These are phyloP conservation scores for Apeltes quadracus DNA, from an alignment of 2,113 vertebrate species.

Conservation along the genomic window DNA sequence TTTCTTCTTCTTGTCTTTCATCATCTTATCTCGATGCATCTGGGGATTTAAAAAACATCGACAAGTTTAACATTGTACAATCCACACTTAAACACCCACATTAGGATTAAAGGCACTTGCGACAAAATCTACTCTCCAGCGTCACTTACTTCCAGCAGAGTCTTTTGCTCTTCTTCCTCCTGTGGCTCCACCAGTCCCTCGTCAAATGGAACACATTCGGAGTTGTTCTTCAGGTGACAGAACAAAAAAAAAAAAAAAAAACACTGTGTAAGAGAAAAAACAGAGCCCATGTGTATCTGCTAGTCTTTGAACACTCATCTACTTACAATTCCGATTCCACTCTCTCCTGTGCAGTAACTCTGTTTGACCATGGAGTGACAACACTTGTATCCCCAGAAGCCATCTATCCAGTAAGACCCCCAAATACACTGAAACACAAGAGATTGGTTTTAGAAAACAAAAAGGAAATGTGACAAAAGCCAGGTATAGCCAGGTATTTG, in stretches of 20 bases:
- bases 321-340: constrained; percentile 88
- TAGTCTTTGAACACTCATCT: not conserved
- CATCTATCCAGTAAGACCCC: constrained; percentile 97
- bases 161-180: constrained; percentile 83
- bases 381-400: constrained; percentile 95
- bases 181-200: constrained; percentile 76
- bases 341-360: constrained; percentile 95
- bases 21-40: constrained; percentile 94
- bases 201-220: constrained; percentile 77
- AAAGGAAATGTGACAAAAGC: not conserved
- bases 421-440: constrained; percentile 88
- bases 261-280: not conserved
- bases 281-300: not conserved
- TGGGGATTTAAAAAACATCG: constrained; percentile 53
- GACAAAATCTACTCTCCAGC: not conserved
- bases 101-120: not conserved
- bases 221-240: constrained; percentile 50
- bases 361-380: constrained; percentile 96
- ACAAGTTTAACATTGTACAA: not conserved
- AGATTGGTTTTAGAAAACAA: not conserved
- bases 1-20: constrained; percentile 91
- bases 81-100: not conserved
- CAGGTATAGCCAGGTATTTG: not conserved
- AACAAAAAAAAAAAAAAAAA: not conserved
- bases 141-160: constrained; percentile 87